Percentiles rank a stretch among this genome's conserved stretches.
Evolutionary conservation across 2,888 invertebrate species (phyloP).

Genomic region (Acleris laterana): DNA sequence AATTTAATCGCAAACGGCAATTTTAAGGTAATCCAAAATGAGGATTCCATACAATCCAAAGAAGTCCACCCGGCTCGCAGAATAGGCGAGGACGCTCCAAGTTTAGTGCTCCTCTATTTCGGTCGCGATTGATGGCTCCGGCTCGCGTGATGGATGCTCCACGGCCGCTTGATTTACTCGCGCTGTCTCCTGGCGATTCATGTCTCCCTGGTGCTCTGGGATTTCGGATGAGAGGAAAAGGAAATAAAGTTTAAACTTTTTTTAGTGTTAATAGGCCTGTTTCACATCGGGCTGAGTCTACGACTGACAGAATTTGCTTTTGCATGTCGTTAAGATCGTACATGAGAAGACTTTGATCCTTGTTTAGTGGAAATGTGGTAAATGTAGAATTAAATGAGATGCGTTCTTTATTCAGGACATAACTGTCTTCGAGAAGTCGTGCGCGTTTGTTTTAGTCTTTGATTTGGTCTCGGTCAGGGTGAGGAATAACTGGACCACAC

Average conservation of each 20-base stretch:
- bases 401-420: background rate
- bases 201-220: constrained; percentile 64
- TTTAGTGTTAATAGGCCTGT: constrained; percentile 19
- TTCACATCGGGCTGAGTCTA: constrained; percentile 18
- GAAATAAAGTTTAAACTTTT: constrained; percentile 19
- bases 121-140: constrained; percentile 74
- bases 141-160: constrained; percentile 74
- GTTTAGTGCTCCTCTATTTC: constrained; percentile 67
- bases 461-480: background rate
- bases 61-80: constrained; percentile 17
- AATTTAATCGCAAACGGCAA: no score
- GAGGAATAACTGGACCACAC: no score
- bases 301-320: constrained; percentile 18
- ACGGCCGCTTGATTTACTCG: constrained; percentile 73
- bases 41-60: background rate
- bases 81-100: constrained; percentile 58
- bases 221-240: constrained; percentile 31
- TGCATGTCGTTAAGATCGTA: constrained; percentile 11
- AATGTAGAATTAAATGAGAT: background rate
- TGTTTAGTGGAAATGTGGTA: constrained; percentile 5
- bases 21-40: background rate
- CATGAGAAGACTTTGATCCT: constrained; percentile 22
- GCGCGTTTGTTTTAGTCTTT: background rate
- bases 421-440: constrained; percentile 9
- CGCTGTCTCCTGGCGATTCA: constrained; percentile 64